phyloP scores from a whole-genome alignment of 2,888 invertebrate genomes.

The Cyrtodaria siliqua region DNA sequence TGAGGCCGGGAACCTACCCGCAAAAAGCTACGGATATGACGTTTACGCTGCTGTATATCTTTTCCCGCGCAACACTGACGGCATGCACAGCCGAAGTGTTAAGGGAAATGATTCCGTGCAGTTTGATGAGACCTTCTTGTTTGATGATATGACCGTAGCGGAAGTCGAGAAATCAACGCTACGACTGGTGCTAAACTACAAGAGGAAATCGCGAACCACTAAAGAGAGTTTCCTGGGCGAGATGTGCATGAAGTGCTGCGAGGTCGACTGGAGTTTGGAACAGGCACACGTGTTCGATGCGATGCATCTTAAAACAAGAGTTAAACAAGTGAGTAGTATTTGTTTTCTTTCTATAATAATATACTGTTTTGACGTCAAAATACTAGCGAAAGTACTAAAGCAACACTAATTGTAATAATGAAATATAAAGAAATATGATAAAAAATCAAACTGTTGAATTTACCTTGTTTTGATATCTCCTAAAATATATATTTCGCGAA shows the following conservation, averaged over 20 bases:
- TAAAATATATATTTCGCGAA: too few relatives aligned
- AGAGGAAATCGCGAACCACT: conserved; percentile 20
- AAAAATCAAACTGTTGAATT: too few relatives aligned
- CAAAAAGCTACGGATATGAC: conserved; percentile 45
- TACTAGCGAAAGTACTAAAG: too few relatives aligned
- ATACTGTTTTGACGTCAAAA: too few relatives aligned
- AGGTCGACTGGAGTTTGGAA: conserved; percentile 42
- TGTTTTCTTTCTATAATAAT: too few relatives aligned
- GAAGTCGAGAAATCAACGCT: conserved; percentile 60
- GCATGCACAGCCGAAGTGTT: conserved; percentile 43
- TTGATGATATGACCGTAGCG: conserved; percentile 55
- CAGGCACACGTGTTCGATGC: conserved; percentile 35
- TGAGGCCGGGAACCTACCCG: conserved; percentile 37
- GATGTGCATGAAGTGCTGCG: conserved; percentile 52
- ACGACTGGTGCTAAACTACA: conserved; percentile 43
- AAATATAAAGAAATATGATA: too few relatives aligned
- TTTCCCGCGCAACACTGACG: conserved; percentile 58
- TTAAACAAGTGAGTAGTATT: conserved; percentile 43
- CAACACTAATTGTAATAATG: too few relatives aligned
- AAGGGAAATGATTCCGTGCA: conserved; percentile 40
- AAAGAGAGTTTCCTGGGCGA: conserved; percentile 58
- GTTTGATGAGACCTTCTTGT: conserved; percentile 54
- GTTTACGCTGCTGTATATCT: conserved; percentile 48
- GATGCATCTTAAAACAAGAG: conserved; percentile 23
- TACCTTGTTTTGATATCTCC: too few relatives aligned